Percentiles rank a stretch among this genome's conserved stretches.
Conservation (phyloP, 2,888 invertebrate genomes). For the Yponomeuta cagnagella region DNA sequence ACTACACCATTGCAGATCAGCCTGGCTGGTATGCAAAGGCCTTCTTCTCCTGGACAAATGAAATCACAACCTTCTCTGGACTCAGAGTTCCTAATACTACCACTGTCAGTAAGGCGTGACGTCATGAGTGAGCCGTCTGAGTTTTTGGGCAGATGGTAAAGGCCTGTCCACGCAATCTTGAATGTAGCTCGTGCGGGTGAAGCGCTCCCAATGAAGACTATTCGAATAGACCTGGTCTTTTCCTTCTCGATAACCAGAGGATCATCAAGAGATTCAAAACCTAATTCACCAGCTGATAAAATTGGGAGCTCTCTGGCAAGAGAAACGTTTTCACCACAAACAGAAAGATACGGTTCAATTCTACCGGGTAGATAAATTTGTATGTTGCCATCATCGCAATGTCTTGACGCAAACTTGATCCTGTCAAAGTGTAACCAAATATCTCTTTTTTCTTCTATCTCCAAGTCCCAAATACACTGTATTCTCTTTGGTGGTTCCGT, state of each 20-base stretch:
- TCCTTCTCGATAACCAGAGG: conserved; percentile 75
- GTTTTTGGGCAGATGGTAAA: conserved; percentile 90
- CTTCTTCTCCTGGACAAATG: conserved; percentile 89
- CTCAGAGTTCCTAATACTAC: conserved; percentile 44
- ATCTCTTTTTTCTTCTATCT: conserved; percentile 88
- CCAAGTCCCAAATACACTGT: conserved; percentile 88
- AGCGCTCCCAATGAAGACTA: conserved; percentile 84
- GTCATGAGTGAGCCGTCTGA: conserved; percentile 87
- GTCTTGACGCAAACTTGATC: conserved; percentile 88
- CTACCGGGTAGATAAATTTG: conserved; percentile 86
- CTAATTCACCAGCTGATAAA: conserved; percentile 85
- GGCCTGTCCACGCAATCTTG: conserved; percentile 92
- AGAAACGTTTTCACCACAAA: conserved; percentile 91
- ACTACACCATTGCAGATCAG: conserved; percentile 91
- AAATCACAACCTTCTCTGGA: conserved; percentile 83
- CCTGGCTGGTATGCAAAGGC: conserved; percentile 88
- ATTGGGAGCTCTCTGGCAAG: conserved; percentile 87
- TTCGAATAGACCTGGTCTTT: conserved; percentile 79
- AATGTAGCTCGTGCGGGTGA: conserved; percentile 90
- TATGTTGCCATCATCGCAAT: conserved; percentile 90
- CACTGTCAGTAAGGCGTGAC: conserved; percentile 82
- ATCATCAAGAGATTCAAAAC: conserved; percentile 74
- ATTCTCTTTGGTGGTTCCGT: conserved; percentile 81
- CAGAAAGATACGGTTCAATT: conserved; percentile 84
- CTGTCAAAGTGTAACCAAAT: conserved; percentile 92